These are phyloP conservation scores for Himalopsyche anomala DNA, from an alignment of 2,888 invertebrate genomes.

Conservation along the genomic window DNA sequence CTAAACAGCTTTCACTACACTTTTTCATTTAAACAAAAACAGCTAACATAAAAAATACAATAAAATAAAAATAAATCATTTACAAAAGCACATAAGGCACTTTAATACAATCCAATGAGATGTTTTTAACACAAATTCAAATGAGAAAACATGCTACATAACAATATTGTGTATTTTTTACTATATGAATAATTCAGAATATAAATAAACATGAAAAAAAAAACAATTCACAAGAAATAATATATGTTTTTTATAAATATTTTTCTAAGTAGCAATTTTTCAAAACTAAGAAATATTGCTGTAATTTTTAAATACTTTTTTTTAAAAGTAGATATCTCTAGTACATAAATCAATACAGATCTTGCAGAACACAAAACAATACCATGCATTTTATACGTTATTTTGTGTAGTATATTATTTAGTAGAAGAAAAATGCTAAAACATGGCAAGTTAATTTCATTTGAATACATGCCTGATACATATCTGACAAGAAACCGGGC, in stretches of 20 bases:
- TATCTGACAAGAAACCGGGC: slow-evolving; percentile 1
- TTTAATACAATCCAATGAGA: not conserved
- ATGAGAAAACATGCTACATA: slow-evolving; percentile 29
- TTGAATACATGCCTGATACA: not conserved
- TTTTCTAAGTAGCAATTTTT: slow-evolving; percentile 5
- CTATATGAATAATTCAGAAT: not conserved
- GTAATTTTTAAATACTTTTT: not conserved
- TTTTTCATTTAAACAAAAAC: slow-evolving; percentile 45
- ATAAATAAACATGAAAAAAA: slow-evolving; percentile 29
- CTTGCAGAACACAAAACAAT: not conserved
- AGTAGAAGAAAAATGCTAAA: slow-evolving; percentile 3
- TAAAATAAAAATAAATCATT: slow-evolving; percentile 45
- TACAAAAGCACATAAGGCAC: slow-evolving; percentile 13
- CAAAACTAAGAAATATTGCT: not conserved
- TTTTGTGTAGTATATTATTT: not conserved
- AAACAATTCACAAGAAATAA: not conserved
- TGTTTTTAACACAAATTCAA: slow-evolving; percentile 3
- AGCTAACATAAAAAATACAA: slow-evolving; percentile 36
- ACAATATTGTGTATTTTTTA: not conserved
- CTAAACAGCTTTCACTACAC: slow-evolving; percentile 50
- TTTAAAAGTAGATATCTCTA: slow-evolving; percentile 12
- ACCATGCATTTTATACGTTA: slow-evolving; percentile 1
- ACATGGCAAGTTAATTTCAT: slow-evolving; percentile 28
- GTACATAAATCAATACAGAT: not conserved
- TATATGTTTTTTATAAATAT: slow-evolving; percentile 24